Base-by-base conservation (phyloP, 1,140 invertebrate genomes). In the Condylostylus longicornis region DNA sequence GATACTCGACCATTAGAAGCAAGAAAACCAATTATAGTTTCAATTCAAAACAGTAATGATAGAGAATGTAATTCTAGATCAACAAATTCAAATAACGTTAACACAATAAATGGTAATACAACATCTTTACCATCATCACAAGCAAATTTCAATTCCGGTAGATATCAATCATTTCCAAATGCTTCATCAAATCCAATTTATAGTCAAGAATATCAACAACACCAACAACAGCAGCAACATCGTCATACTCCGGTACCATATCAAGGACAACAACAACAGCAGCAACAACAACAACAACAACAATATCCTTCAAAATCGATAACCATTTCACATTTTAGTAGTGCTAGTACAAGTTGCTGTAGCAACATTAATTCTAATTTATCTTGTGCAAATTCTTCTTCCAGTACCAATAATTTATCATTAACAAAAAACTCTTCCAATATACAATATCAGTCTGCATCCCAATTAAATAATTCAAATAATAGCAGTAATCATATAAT, bases 1-100 rank as follows among this genome's bases (percentile, higher is more conserved):
- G 72, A 74, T 44, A 74, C 73, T 0, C 58, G 67, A 54, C 58
- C 58, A 13, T 25, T 61, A 34, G 58, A 61, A 30, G 49, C 53
- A n/a, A 49, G 58, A 22, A 38, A 42, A 29, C 34, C 35, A 10
- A 28, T 37, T 6, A 40, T 31, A 2, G 4, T 17, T 4, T 22
- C 15, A 10, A 9, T 22, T 3, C 10, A 12, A 4, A 5, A 12
- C 15, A 39, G 4, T 14, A 35, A n/a, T 18, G 38, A 40, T 3
- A 33, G 23, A 18, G 38, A 33, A 28, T 18, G 6, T 15, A 15
- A 33, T 4, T 17, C 32, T 18, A 17, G 3, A 5, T 27, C 25
- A 27, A n/a, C 25, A 5, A 8, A 3, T 27, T 10, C 10, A 3
- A 27, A 27, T 27, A 27, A 27, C 8, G 25, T n/a, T 10, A 27